These are phyloP conservation scores for Cygnus atratus DNA, from an alignment of 2,113 vertebrate species.

Conservation along the genomic window DNA sequence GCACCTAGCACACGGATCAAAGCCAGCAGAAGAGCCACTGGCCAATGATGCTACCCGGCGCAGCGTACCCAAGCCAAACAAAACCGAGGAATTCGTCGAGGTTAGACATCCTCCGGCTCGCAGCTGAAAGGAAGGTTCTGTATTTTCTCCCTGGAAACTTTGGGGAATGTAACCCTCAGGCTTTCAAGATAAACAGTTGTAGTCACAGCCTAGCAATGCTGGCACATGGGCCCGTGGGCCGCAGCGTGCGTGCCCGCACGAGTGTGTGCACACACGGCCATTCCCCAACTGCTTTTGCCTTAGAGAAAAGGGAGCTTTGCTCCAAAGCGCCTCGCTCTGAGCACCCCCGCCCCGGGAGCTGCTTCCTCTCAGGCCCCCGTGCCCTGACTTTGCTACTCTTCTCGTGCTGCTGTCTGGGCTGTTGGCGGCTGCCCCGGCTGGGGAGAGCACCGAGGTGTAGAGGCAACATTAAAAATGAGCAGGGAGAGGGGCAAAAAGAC, in stretches of 20 bases:
- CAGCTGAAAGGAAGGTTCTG: slow-evolving; percentile 73
- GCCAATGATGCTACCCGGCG: not conserved
- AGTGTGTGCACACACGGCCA: not conserved
- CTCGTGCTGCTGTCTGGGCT: not conserved
- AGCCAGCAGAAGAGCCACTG: slow-evolving; percentile 6
- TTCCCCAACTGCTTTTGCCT: not conserved
- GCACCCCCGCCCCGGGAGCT: not conserved
- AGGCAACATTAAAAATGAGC: not conserved
- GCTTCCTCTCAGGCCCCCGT: not conserved
- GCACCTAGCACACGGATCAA: slow-evolving; percentile 3
- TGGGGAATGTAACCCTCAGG: slow-evolving; percentile 33
- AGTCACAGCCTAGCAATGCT: slow-evolving; percentile 61
- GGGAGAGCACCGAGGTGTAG: not conserved
- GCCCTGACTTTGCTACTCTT: not conserved
- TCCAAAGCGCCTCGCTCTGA: not conserved
- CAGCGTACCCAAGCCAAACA: slow-evolving; percentile 20
- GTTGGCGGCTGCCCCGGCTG: not conserved
- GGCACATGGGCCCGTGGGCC: not conserved
- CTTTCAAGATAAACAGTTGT: slow-evolving; percentile 59
- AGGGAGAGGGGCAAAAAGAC: not conserved
- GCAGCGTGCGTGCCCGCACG: not conserved
- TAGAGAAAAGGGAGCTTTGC: not conserved
- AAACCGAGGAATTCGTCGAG: slow-evolving; percentile 45
- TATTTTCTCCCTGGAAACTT: slow-evolving; percentile 74
- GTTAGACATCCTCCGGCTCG: slow-evolving; percentile 31